Base-by-base conservation (phyloP, 2,797 vertebrate species). In the Eulemur albifrons region DNA sequence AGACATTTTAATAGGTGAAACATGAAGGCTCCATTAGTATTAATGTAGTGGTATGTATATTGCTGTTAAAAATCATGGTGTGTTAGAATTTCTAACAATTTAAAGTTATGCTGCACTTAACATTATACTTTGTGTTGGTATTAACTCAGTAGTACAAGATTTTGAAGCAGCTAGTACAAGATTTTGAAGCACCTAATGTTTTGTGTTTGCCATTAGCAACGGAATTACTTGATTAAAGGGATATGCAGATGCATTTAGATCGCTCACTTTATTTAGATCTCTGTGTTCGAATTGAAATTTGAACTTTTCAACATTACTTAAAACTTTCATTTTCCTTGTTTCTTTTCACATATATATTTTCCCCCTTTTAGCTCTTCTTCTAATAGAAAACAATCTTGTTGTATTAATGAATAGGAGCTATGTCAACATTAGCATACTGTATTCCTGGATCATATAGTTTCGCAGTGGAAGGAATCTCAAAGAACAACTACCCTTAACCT, bases 241-340 rank as follows among this genome's bases (percentile, higher is more conserved):
- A 23, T 95, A 30, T 43, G 86, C 82, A 92, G 88, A 88, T 13
- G 91, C 52, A 32, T 70, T 77, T 45, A 27, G 50, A 57, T 84
- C 40, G 67, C 21, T 65, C 79, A 82, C 35, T 77, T 93, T 79
- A 18, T 27, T 83, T 83, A 93, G 70, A 40, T 93, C 52, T 93
- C 59, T 89, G 25, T 89, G 63, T 97, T 90, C 27, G 75, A 70
- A 82, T 80, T 88, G 76, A 95, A 93, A 94, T 95, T 52, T 88
- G 38, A 89, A 75, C 87, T 84, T 96, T 90, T 92, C 38, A 88
- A 14, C 30, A 38, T 94, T 67, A 77, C 63, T 95, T 96, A 54
- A 94, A 89, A 83, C 59, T 96, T 92, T 35, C 0, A 73, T 65
- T 94, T 95, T 87, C 27, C 59, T 52, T 79, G 23, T 70, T 73